Conservation (phyloP, 2,888 invertebrate species). For the Eutolmus rufibarbis region DNA sequence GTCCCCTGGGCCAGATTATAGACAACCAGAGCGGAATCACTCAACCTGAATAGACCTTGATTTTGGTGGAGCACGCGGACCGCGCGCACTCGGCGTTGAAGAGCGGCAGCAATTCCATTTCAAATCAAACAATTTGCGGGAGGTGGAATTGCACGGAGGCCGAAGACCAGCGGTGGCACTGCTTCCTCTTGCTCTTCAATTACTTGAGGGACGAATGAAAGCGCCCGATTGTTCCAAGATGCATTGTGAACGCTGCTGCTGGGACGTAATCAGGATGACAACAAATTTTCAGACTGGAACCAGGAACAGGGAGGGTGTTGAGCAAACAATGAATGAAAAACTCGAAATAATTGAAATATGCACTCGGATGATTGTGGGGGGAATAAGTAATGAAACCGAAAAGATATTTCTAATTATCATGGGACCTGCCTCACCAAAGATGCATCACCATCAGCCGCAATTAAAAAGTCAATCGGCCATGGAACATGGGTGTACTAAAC, state of each 20-base stretch:
- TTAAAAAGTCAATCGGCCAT: constrained; percentile 33
- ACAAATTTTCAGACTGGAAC: constrained; percentile 5
- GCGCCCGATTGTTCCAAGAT: constrained; percentile 26
- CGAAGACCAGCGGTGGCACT: neutral
- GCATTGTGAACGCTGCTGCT: constrained; percentile 10
- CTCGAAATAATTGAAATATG: constrained; percentile 34
- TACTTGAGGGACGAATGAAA: constrained; percentile 22
- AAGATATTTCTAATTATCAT: constrained; percentile 46
- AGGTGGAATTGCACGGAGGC: neutral
- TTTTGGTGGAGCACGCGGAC: constrained; percentile 2
- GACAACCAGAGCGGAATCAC: constrained; percentile 40
- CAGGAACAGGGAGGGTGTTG: constrained; percentile 5
- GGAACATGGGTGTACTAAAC: neutral
- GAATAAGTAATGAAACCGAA: constrained; percentile 44
- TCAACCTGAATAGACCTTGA: constrained; percentile 41
- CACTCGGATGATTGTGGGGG: constrained; percentile 35
- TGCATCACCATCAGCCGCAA: constrained; percentile 19
- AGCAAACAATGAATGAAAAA: constrained; percentile 29
- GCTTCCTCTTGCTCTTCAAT: neutral
- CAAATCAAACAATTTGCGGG: constrained; percentile 27
- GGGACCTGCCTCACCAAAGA: constrained; percentile 10
- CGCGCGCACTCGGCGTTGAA: neutral
- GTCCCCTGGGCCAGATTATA: constrained; percentile 39
- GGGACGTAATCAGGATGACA: constrained; percentile 28
- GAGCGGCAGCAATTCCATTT: neutral